phyloP scores from a whole-genome alignment of 2,113 vertebrate species.

The Thermophis baileyi region DNA sequence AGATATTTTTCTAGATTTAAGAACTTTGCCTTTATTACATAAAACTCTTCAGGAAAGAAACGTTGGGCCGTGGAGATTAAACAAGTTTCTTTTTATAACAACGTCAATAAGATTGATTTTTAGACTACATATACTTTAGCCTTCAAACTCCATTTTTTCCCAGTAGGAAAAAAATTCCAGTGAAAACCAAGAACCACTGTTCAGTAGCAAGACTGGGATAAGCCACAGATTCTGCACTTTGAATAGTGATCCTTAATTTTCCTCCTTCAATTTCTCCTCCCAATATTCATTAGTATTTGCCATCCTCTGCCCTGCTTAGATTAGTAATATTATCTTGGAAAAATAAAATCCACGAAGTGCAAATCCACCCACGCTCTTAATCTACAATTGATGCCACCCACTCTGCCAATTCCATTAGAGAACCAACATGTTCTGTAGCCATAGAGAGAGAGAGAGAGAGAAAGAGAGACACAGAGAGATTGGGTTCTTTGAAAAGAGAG shows the following conservation, averaged over 20 bases:
- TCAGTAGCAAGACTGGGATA: too few relatives aligned
- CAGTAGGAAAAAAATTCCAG: not conserved
- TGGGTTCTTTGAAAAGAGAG: not conserved
- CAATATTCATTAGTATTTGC: not conserved
- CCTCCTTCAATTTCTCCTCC: not conserved
- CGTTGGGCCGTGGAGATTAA: not conserved
- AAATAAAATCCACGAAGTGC: not conserved
- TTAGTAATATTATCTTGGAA: constrained; percentile 2
- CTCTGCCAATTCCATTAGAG: constrained; percentile 19
- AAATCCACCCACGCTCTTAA: constrained; percentile 17
- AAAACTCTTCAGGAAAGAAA: not conserved
- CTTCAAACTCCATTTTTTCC: too few relatives aligned
- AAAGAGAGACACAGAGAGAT: not conserved
- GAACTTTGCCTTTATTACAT: not conserved
- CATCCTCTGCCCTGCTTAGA: not conserved
- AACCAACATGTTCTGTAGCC: constrained; percentile 16
- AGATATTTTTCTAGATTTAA: not conserved
- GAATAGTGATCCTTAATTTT: not conserved
- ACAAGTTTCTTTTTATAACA: not conserved
- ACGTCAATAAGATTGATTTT: not conserved
- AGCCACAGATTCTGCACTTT: not conserved
- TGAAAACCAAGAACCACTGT: not conserved
- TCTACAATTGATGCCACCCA: constrained; percentile 20
- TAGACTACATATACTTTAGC: not conserved
- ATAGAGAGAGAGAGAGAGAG: not conserved